Base-by-base conservation (phyloP, 2,797 vertebrate genomes). In the Coracias cyanogaster region DNA sequence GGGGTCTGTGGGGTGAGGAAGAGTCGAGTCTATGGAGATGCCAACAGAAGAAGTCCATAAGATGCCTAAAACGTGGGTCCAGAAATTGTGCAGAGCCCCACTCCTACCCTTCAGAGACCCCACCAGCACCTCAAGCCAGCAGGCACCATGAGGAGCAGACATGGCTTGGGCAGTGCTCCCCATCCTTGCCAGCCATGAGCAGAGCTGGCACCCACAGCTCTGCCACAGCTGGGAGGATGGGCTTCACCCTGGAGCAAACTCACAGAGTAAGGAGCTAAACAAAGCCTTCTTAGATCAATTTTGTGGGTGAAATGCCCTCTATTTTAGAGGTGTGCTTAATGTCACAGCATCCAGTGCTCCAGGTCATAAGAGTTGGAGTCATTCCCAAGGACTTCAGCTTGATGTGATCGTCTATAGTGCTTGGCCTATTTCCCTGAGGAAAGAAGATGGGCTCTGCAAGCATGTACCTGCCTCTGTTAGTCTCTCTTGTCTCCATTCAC, bases 1-100 rank as follows among this genome's bases (percentile, higher is more conserved):
- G 29, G 29, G 10, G 31, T 39, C 61, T 1, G 0, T 4, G 13
- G 18, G 16, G 6, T 15, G 22, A 83, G 16, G 35, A 39, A 15
- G 15, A 62, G 18, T 4, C n/a, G 46, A 13, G 9, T 43, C 16
- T 29, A 35, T 25, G 21, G 43, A 46, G 12, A 22, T 61, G 25
- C 18, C n/a, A 24, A 3, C 8, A n/a, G 61, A n/a, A 5, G 11
- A 2, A 5, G 1, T 8, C 16, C 6, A 0, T 3, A n/a, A 43
- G 2, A 22, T 18, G 20, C 10, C 64, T 43, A 41, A 92, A 93
- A 71, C 45, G 22, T 29, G n/a, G 2, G 8, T 77, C 8, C 35
- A 81, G 52, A 43, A 69, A 31, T 12, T 12, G 19, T 15, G 6
- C 57, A 54, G n/a, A 74, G 16, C n/a, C n/a, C 26, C 16, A 7